These are phyloP conservation scores for Scaptomyza graminum DNA, from an alignment of 1,140 invertebrate genomes.

Conservation along the genomic window DNA sequence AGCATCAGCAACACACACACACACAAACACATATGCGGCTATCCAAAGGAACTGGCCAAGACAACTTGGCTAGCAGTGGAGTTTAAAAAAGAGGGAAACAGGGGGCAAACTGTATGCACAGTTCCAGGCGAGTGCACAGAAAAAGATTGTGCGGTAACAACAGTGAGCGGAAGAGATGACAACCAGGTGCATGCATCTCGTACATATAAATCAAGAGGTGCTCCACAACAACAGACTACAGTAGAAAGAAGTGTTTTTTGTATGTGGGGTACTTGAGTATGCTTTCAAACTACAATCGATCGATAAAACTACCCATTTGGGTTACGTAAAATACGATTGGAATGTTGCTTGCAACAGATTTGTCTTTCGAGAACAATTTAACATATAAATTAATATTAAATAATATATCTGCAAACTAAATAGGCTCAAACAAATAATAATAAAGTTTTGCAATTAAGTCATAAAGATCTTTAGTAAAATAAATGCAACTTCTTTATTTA, in stretches of 20 bases:
- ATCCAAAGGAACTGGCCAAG: conserved; percentile 26
- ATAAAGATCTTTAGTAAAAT: background rate
- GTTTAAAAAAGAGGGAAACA: background rate
- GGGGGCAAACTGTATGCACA: conserved; percentile 5
- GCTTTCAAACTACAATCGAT: background rate
- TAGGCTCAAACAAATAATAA: too few species aligned
- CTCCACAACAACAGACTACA: background rate
- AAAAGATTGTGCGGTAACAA: conserved; percentile 21
- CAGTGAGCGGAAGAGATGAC: conserved; percentile 46
- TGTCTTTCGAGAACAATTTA: too few species aligned
- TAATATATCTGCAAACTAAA: too few species aligned
- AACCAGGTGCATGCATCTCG: conserved; percentile 41
- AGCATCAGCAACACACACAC: conserved; percentile 41
- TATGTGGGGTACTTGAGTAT: background rate
- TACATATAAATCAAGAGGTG: conserved; percentile 45
- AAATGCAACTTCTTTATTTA: background rate
- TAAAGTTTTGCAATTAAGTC: too few species aligned
- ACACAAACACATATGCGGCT: background rate
- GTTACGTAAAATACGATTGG: background rate
- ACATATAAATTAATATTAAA: too few species aligned
- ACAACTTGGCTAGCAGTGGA: conserved; percentile 6
- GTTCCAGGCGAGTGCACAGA: conserved; percentile 59
- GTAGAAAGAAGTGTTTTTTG: conserved; percentile 10
- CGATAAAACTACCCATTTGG: background rate
- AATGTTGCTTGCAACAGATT: background rate